Conservation (phyloP, 2,797 vertebrate genomes). For the Phalanger gymnotis region DNA sequence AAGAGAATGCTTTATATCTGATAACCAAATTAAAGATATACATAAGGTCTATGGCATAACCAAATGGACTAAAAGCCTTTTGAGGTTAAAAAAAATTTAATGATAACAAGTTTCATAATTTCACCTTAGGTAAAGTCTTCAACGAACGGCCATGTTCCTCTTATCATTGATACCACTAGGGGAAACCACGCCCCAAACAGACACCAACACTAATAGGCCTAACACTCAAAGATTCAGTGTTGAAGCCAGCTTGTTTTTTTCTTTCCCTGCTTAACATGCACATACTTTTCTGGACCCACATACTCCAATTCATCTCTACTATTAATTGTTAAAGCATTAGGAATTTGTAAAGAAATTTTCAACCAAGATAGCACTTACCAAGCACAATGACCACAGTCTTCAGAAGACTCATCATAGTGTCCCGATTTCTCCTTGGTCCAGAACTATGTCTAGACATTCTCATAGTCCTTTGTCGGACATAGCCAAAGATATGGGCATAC, state of each 20-base stretch:
- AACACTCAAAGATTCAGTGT: not conserved
- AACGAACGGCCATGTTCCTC: not conserved
- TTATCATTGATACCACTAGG: slow-evolving; percentile 2
- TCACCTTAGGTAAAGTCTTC: slow-evolving; percentile 3
- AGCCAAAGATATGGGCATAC: slow-evolving; percentile 99
- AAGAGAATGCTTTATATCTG: slow-evolving; percentile 29
- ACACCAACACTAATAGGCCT: not conserved
- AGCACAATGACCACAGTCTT: slow-evolving; percentile 98
- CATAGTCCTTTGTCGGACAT: slow-evolving; percentile 99
- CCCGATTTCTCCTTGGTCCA: slow-evolving; percentile 95
- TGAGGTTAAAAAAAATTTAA: slow-evolving; percentile 7
- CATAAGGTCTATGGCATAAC: not conserved
- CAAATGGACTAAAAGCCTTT: not conserved
- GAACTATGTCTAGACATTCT: slow-evolving; percentile 99
- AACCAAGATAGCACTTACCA: slow-evolving; percentile 87
- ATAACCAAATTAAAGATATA: slow-evolving; percentile 13
- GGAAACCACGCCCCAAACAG: not conserved
- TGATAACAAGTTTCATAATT: not conserved
- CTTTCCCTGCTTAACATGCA: not conserved
- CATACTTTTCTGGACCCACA: not conserved
- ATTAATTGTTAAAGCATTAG: not conserved
- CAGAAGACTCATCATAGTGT: slow-evolving; percentile 99
- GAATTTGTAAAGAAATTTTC: not conserved
- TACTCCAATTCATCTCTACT: not conserved
- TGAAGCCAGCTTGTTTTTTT: not conserved